Evolutionary conservation across 2,797 vertebrate genomes (phyloP).

Genomic region (Rhinoraja longicauda): DNA sequence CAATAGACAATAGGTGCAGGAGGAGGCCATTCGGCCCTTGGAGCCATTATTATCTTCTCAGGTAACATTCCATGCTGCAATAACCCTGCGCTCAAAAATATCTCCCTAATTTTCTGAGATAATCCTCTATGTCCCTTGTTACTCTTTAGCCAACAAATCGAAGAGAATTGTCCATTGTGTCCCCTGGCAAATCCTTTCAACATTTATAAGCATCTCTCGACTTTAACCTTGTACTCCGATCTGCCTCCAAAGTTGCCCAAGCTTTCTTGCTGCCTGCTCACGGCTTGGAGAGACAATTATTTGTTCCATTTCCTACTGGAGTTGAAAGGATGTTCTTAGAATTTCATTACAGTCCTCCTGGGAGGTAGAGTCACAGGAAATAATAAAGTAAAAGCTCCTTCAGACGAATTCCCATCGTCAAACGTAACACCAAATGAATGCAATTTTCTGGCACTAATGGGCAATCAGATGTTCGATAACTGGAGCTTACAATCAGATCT

Average conservation of each 20-base stretch:
- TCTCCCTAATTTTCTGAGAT: neutral
- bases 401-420: neutral
- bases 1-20: no score
- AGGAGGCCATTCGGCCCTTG: no score
- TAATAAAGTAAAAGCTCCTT: slow-evolving; percentile 11
- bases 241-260: neutral
- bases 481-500: neutral
- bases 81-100: neutral
- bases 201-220: neutral
- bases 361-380: neutral
- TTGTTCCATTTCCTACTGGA: neutral
- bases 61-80: neutral
- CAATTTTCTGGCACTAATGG: neutral
- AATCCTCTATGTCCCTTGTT: neutral
- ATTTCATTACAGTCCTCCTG: slow-evolving; percentile 5
- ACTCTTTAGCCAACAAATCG: no score
- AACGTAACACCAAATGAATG: neutral
- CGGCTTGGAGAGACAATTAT: slow-evolving; percentile 19
- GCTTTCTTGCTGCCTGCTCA: neutral
- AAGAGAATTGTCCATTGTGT: neutral
- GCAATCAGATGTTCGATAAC: neutral
- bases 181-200: neutral
- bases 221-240: no score
- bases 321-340: slow-evolving; percentile 8
- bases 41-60: neutral